A percentile compares a stretch with the other conserved stretches of the same genome.
Conservation (phyloP, 1,140 invertebrate species). For the Scylla paramamosain region DNA sequence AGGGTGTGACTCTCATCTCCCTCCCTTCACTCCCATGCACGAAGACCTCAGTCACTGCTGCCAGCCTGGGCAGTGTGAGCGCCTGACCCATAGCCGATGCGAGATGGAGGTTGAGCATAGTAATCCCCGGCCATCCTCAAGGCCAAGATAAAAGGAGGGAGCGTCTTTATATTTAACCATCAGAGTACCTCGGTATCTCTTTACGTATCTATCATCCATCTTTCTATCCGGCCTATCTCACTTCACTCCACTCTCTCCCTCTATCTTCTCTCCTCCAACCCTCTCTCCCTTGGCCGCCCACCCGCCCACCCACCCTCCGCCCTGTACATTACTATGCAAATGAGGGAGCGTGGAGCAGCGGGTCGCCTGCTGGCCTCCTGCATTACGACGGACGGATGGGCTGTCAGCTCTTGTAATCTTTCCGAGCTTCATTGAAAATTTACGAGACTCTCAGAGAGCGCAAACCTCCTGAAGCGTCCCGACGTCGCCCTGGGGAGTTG, state of each 20-base stretch:
- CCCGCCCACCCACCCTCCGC: neutral
- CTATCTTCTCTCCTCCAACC: neutral
- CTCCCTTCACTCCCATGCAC: neutral
- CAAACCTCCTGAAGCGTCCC: slow-evolving; percentile 59
- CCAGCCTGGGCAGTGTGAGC: neutral
- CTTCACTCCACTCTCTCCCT: neutral
- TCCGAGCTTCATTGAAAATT: slow-evolving; percentile 73
- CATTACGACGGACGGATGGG: slow-evolving; percentile 70
- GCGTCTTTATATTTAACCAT: slow-evolving; percentile 1
- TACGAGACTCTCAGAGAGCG: slow-evolving; percentile 59
- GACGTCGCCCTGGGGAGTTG: slow-evolving; percentile 60
- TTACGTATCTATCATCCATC: no score
- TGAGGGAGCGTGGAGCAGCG: slow-evolving; percentile 59
- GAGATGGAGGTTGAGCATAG: neutral
- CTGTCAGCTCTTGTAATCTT: slow-evolving; percentile 72
- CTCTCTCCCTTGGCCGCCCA: neutral
- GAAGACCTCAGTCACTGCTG: neutral
- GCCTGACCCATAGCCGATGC: neutral
- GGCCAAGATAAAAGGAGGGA: neutral
- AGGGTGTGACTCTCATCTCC: neutral
- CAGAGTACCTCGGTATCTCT: neutral
- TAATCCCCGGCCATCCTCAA: neutral
- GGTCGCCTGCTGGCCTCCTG: slow-evolving; percentile 52
- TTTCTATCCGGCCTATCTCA: neutral
- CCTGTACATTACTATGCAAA: slow-evolving; percentile 75